Percentiles rank a stretch among this genome's conserved stretches.
These are phyloP conservation scores for Phrixothrix hirtus DNA, from an alignment of 2,888 invertebrate genomes.

Conservation along the genomic window DNA sequence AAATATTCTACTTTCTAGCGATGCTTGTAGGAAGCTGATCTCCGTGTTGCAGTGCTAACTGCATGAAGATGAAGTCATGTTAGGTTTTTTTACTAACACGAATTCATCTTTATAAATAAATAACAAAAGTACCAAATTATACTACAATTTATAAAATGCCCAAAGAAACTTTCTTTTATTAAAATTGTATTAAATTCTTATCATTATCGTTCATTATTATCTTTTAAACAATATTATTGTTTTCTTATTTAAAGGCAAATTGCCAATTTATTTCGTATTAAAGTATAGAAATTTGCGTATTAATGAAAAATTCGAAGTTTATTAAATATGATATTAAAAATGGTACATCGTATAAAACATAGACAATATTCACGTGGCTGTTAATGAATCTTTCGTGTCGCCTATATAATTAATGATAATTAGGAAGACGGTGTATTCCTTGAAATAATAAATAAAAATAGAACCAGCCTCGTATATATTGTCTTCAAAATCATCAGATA, in stretches of 20 bases:
- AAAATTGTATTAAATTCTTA: slow-evolving; percentile 56
- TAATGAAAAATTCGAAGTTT: slow-evolving; percentile 56
- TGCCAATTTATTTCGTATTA: slow-evolving; percentile 45
- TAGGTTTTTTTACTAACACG: slow-evolving; percentile 8
- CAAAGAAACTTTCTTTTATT: slow-evolving; percentile 55
- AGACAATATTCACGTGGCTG: slow-evolving; percentile 48
- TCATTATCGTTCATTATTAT: slow-evolving; percentile 52
- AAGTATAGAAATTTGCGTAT: slow-evolving; percentile 51
- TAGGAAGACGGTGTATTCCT: slow-evolving; percentile 46
- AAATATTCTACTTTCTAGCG: slow-evolving; percentile 16
- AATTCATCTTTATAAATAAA: slow-evolving; percentile 21
- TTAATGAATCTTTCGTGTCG: slow-evolving; percentile 20
- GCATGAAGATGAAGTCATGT: slow-evolving; percentile 22
- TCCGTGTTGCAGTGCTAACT: slow-evolving; percentile 21
- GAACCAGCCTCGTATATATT: slow-evolving; percentile 47
- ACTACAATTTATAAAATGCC: slow-evolving; percentile 51
- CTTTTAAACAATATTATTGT: slow-evolving; percentile 53
- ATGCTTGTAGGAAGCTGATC: slow-evolving; percentile 20
- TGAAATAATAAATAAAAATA: slow-evolving; percentile 40
- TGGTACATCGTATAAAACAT: slow-evolving; percentile 56
- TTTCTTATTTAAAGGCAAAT: slow-evolving; percentile 49
- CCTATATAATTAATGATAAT: slow-evolving; percentile 36
- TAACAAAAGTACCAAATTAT: slow-evolving; percentile 29
- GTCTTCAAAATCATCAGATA: slow-evolving; percentile 42
- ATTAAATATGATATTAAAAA: slow-evolving; percentile 57